Conservation (phyloP, 1,140 invertebrate genomes). For the Battus philenor region DNA sequence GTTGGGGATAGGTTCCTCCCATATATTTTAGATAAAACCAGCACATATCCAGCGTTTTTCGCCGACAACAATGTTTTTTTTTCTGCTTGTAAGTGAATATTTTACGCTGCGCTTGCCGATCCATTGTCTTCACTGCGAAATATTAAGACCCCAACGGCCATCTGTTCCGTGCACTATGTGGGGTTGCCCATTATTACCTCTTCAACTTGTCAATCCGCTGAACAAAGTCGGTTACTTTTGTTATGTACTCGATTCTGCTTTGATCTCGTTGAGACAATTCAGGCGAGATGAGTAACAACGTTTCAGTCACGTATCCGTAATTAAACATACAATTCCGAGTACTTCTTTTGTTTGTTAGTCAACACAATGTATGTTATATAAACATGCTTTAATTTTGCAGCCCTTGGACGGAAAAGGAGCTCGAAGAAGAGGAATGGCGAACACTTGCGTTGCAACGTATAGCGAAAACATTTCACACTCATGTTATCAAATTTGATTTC, state of each 20-base stretch:
- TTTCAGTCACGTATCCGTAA: not conserved
- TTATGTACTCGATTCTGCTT: not conserved
- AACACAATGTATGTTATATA: not conserved
- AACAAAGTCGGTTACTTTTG: no score
- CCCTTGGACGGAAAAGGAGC: slow-evolving; percentile 55
- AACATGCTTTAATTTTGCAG: slow-evolving; percentile 28
- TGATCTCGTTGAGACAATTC: not conserved
- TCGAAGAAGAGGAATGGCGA: slow-evolving; percentile 65
- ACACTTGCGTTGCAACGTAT: slow-evolving; percentile 65
- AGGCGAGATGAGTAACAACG: not conserved
- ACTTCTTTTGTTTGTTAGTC: slow-evolving; percentile 4
- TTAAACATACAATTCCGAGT: not conserved
- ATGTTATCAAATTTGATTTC: slow-evolving; percentile 77
- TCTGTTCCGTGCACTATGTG: no score
- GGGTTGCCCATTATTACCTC: no score
- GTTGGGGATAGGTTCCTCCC: no score
- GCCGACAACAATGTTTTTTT: no score
- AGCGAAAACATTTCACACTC: slow-evolving; percentile 74
- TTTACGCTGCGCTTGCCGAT: no score
- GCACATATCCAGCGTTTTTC: no score
- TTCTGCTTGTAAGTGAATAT: no score
- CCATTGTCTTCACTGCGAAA: no score
- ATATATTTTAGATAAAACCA: no score
- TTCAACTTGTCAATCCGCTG: no score
- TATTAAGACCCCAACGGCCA: no score